Percentiles rank a stretch among this genome's conserved stretches.
These are phyloP conservation scores for Corydoras sp. DNA, from an alignment of 2,113 vertebrate genomes.

Conservation along the genomic window DNA sequence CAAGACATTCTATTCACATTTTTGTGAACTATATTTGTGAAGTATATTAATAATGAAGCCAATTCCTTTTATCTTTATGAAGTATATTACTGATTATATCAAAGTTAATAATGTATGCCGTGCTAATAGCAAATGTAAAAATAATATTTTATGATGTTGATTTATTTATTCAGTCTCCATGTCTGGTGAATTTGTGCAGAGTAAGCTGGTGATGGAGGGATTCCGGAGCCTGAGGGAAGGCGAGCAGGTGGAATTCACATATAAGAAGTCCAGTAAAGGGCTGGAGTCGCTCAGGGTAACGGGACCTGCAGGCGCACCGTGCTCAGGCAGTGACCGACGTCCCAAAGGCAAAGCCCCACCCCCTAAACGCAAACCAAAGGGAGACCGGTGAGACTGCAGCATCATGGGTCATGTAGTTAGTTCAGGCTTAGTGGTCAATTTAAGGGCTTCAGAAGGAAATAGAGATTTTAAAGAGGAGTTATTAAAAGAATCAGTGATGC, in stretches of 20 bases:
- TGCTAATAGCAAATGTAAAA: no score
- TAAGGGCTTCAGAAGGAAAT: no score
- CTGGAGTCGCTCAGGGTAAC: conserved; percentile 98
- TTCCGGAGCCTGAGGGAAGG: conserved; percentile 99
- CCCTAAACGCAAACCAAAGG: conserved; percentile 96
- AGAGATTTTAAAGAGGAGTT: no score
- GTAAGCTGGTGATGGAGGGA: conserved; percentile 99
- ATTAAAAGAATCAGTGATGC: no score
- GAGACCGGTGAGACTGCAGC: conserved; percentile 82
- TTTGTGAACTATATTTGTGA: no score
- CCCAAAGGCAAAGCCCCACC: conserved; percentile 93
- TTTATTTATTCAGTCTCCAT: conserved; percentile 50
- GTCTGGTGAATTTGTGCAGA: conserved; percentile 65
- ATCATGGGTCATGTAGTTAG: conserved; percentile 27
- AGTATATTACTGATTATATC: no score
- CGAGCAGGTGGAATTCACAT: conserved; percentile 97
- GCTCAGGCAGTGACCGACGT: conserved; percentile 94
- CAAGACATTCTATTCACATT: no score
- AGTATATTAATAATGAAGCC: no score
- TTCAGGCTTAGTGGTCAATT: not conserved
- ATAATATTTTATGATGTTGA: not conserved
- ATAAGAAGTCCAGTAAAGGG: conserved; percentile 98
- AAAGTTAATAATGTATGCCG: no score
- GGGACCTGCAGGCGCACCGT: conserved; percentile 89
- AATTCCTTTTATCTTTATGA: no score